Evolutionary conservation across 2,113 vertebrate species (phyloP).

Genomic region (Hucho hucho): DNA sequence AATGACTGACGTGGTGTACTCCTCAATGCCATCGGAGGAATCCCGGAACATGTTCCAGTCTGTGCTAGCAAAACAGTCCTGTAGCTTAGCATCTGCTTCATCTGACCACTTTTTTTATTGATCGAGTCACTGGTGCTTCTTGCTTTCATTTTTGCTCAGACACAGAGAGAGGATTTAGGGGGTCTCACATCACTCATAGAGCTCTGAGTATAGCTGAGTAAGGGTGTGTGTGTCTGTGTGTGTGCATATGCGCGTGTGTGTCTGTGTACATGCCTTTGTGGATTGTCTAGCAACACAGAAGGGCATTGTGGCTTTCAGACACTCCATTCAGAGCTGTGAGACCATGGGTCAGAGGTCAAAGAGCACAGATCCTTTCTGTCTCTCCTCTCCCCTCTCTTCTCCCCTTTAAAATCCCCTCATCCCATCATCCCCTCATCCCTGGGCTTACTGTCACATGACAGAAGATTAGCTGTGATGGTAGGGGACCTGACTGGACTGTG

Average conservation of each 20-base stretch:
- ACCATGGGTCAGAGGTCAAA: constrained; percentile 32
- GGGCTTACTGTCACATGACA: constrained; percentile 49
- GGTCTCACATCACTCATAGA: not conserved
- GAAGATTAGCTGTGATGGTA: constrained; percentile 32
- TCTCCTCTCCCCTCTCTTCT: constrained; percentile 13
- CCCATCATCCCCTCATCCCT: constrained; percentile 29
- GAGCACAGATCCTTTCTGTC: constrained; percentile 21
- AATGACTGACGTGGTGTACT: too few relatives aligned
- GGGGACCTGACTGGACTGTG: too few relatives aligned
- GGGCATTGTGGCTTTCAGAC: not conserved
- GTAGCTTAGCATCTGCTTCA: too few relatives aligned
- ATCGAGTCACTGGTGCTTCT: too few relatives aligned
- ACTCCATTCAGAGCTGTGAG: not conserved
- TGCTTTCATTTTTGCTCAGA: too few relatives aligned
- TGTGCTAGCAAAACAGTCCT: too few relatives aligned
- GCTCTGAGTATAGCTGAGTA: not conserved
- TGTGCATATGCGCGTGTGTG: not conserved
- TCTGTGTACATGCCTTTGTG: not conserved
- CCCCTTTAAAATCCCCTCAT: not conserved
- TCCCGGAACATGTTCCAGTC: too few relatives aligned
- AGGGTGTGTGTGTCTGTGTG: constrained; percentile 5
- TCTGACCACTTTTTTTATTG: too few relatives aligned
- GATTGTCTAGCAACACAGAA: constrained; percentile 5
- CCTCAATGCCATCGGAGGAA: too few relatives aligned
- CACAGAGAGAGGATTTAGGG: not conserved